Percentiles rank a stretch among this genome's conserved stretches.
These are phyloP conservation scores for Polydrusus tereticollis DNA, from an alignment of 2,888 invertebrate species.

Conservation along the genomic window DNA sequence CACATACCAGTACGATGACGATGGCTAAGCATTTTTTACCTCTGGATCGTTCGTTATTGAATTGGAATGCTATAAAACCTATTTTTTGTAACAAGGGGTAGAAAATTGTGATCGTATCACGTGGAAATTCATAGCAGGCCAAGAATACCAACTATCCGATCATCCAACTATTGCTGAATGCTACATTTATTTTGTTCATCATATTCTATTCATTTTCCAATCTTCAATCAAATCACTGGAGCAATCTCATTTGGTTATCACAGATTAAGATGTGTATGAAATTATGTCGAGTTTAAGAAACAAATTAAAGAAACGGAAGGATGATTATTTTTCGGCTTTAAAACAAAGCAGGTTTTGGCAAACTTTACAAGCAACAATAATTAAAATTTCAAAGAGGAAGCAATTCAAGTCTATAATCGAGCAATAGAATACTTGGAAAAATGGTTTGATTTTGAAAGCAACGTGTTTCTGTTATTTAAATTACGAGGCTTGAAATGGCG, in stretches of 20 bases:
- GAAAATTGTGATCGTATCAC: slow-evolving; percentile 9
- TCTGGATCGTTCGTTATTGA: slow-evolving; percentile 3
- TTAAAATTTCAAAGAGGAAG: neutral
- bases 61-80: slow-evolving; percentile 11
- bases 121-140: neutral
- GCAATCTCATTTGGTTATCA: too few species aligned
- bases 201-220: too few species aligned
- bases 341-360: neutral
- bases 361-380: neutral
- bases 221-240: too few species aligned
- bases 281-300: too few species aligned
- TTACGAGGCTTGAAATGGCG: neutral
- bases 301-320: too few species aligned
- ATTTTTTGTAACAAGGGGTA: slow-evolving; percentile 11
- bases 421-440: neutral
- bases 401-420: neutral
- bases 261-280: too few species aligned
- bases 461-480: slow-evolving; percentile 11
- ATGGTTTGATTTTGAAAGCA: neutral
- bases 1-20: slow-evolving; percentile 7
- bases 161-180: too few species aligned
- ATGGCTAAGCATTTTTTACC: slow-evolving; percentile 11
- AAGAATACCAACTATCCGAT: too few species aligned
- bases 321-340: neutral
- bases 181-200: too few species aligned